Evolutionary conservation across 2,888 invertebrate species (phyloP).

Genomic region (Drosophila eohydei): DNA sequence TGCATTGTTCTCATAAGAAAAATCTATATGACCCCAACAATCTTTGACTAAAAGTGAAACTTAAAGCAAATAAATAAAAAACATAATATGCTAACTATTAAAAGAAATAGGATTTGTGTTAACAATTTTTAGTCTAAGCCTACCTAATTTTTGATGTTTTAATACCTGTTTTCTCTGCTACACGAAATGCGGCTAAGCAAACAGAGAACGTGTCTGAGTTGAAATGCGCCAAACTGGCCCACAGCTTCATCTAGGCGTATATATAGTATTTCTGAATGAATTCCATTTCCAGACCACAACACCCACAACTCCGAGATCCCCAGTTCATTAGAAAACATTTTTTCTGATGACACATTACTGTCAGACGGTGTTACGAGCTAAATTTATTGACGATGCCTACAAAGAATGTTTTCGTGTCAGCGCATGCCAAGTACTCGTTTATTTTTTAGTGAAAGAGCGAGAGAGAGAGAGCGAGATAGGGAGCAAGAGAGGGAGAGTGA

Average conservation of each 20-base stretch:
- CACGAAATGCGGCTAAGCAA: neutral
- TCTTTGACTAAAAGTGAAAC: neutral
- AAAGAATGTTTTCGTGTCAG: conserved; percentile 72
- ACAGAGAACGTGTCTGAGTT: conserved; percentile 1
- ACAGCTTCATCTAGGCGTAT: conserved; percentile 12
- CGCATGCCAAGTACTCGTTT: conserved; percentile 68
- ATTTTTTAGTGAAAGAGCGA: conserved; percentile 14
- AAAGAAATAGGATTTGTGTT: neutral
- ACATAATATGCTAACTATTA: neutral
- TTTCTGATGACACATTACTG: conserved; percentile 76
- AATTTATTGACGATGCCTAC: conserved; percentile 70
- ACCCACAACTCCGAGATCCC: conserved; percentile 18
- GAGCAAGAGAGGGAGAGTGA: neutral
- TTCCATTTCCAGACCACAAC: conserved; percentile 14
- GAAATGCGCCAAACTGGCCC: neutral
- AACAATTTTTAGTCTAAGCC: neutral
- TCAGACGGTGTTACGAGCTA: conserved; percentile 73
- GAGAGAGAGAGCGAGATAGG: neutral
- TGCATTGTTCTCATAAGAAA: neutral
- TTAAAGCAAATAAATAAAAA: neutral
- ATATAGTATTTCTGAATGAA: conserved; percentile 11
- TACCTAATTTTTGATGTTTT: neutral
- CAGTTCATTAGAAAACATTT: conserved; percentile 70
- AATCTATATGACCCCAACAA: neutral
- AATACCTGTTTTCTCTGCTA: neutral